A percentile compares a stretch with the other conserved stretches of the same genome.
These are phyloP conservation scores for Drosophila tsacasi DNA, from an alignment of 1,140 invertebrate genomes.

Conservation along the genomic window DNA sequence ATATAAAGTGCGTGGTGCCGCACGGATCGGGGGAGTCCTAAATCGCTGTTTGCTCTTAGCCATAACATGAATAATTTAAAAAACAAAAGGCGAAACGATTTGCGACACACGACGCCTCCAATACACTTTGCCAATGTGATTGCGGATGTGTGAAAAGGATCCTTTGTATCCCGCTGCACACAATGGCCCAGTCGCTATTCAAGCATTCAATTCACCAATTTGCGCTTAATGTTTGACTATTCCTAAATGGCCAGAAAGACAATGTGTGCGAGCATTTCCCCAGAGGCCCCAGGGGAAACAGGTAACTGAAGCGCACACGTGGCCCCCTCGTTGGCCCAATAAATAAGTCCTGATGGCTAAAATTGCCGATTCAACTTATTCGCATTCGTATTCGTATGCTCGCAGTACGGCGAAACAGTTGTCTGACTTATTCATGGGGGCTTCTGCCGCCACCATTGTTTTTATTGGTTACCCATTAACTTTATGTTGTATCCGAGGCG, in stretches of 20 bases:
- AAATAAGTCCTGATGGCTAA: conserved; percentile 54
- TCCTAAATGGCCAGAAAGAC: conserved; percentile 35
- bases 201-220: conserved; percentile 55
- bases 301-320: conserved; percentile 50
- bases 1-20: conserved; percentile 70
- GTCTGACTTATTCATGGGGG: conserved; percentile 54
- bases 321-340: conserved; percentile 35
- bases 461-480: conserved; percentile 50
- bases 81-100: conserved; percentile 49
- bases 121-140: conserved; percentile 55
- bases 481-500: conserved; percentile 34
- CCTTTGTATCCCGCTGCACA: conserved; percentile 18
- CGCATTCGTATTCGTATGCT: conserved; percentile 27
- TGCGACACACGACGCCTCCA: conserved; percentile 41
- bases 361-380: conserved; percentile 50
- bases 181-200: conserved; percentile 27
- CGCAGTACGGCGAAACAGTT: conserved; percentile 17
- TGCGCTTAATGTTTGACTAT: conserved; percentile 49
- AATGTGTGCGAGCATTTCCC: conserved; percentile 3
- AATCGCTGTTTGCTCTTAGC: conserved; percentile 72
- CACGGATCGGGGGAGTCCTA: conserved; percentile 31
- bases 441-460: conserved; percentile 39
- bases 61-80: conserved; percentile 73
- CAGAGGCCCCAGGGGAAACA: conserved; percentile 5
- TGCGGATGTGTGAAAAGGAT: conserved; percentile 52